Evolutionary conservation across 2,888 invertebrate species (phyloP), one percentile per base, ranked within the genome.

Genomic region (Hoplodrina blanda): DNA sequence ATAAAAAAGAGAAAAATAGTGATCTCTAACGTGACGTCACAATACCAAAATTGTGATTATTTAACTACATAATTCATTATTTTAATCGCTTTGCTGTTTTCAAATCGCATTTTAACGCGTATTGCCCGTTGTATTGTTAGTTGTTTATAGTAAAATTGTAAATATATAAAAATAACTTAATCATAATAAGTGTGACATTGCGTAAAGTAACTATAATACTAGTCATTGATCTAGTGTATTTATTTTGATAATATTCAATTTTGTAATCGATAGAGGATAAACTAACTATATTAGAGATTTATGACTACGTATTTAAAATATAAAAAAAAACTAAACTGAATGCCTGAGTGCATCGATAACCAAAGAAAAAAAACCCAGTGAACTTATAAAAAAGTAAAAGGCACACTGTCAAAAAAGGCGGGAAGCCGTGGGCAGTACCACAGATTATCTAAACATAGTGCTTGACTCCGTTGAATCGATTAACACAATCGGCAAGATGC

Each of bases 181-280:
- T 73, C 73, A 74, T 74, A 89, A 87, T 86, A 90, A 87, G 90
- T 90, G 91, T 92, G 90, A 92, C 88, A 89, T 91, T 89, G 84
- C 89, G 89, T 92, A 89, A 87, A 86, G 88, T 92, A 93, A 94
- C 92, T 94, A 83, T 94, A 90, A 90, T 92, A 94, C 95, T 96
- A 96, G 95, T 96, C 95, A 96, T 93, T 93, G 92, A 93, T 95
- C 96, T 96, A 96, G 95, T 95, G 94, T 95, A 95, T 93, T 93
- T 94, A 93, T 93, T 92, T 91, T 89, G 88, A 85, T 86, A 85
- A 87, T 87, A 85, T 87, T 87, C 77, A 87, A 80, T 84, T 80
- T 84, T 86, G 68, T 88, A 84, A 83, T 86, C 73, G 74, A 78
- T 87, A 88, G 83, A 73, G 78, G 76, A 77, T 85, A 80, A 81